phyloP scores from a whole-genome alignment of 2,797 vertebrate genomes.

The Babyrousa celebensis region DNA sequence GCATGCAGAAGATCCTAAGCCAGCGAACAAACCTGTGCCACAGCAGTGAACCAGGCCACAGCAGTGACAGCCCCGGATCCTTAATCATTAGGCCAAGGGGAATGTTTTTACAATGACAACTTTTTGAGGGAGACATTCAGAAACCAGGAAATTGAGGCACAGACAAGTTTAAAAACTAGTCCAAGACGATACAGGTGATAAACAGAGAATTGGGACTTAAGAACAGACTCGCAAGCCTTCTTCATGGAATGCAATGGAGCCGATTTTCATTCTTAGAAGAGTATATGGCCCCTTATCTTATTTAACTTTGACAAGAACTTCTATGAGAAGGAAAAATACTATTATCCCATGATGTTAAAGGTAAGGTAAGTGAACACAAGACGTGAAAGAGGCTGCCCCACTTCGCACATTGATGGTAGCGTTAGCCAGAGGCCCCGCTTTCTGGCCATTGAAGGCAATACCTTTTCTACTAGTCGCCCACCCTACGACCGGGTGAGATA shows the following conservation, averaged over 20 bases:
- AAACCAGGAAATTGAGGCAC: constrained; percentile 37
- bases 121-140: constrained; percentile 37
- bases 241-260: constrained; percentile 14
- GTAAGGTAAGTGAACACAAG: constrained; percentile 31
- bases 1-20: too few relatives aligned
- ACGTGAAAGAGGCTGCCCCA: neutral
- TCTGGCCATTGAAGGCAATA: neutral
- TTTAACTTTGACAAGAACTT: constrained; percentile 60
- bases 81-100: too few relatives aligned
- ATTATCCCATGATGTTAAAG: constrained; percentile 12
- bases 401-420: neutral
- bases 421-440: neutral
- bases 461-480: neutral
- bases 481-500: neutral
- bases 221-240: neutral
- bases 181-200: constrained; percentile 12
- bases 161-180: neutral
- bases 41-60: too few relatives aligned
- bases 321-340: neutral
- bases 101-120: neutral
- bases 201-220: constrained; percentile 34
- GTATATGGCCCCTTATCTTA: neutral
- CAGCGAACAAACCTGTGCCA: too few relatives aligned
- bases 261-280: constrained; percentile 32
- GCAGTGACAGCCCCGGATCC: too few relatives aligned